phyloP scores from a whole-genome alignment of 2,797 vertebrate genomes.

The Sebastes iracundus region DNA sequence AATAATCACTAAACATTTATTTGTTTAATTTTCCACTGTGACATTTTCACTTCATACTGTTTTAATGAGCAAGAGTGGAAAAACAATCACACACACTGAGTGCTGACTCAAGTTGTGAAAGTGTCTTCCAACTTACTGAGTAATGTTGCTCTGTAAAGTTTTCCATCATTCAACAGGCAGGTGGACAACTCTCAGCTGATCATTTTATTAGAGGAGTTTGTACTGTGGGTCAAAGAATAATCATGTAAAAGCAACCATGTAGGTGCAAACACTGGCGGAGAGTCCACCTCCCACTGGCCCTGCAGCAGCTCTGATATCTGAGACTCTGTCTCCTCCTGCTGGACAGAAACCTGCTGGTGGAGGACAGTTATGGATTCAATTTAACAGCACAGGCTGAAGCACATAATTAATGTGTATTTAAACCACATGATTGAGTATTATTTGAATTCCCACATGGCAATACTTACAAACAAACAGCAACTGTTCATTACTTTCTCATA shows the following conservation, averaged over 20 bases:
- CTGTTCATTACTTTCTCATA: not conserved
- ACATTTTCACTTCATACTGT: not conserved
- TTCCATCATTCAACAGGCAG: not conserved
- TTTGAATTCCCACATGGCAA: not conserved
- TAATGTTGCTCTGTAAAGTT: not conserved
- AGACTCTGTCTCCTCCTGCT: conserved; percentile 80
- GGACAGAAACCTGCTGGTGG: conserved; percentile 24
- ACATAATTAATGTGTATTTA: not conserved
- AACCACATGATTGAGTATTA: not conserved
- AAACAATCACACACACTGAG: not conserved
- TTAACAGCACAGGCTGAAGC: not conserved
- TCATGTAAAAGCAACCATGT: conserved; percentile 11
- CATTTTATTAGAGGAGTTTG: not conserved
- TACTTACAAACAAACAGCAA: conserved; percentile 8
- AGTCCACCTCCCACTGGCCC: not conserved
- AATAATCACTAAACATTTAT: not conserved
- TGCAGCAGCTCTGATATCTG: not conserved
- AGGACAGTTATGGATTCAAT: not conserved
- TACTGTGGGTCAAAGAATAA: not conserved
- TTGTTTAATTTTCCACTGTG: not conserved
- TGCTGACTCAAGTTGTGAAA: conserved; percentile 4
- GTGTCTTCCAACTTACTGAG: not conserved
- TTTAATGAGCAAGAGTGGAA: not conserved
- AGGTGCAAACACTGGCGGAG: not conserved
- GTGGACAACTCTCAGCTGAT: not conserved